phyloP scores from a whole-genome alignment of 2,797 vertebrate genomes.

The Girardinus metallicus region DNA sequence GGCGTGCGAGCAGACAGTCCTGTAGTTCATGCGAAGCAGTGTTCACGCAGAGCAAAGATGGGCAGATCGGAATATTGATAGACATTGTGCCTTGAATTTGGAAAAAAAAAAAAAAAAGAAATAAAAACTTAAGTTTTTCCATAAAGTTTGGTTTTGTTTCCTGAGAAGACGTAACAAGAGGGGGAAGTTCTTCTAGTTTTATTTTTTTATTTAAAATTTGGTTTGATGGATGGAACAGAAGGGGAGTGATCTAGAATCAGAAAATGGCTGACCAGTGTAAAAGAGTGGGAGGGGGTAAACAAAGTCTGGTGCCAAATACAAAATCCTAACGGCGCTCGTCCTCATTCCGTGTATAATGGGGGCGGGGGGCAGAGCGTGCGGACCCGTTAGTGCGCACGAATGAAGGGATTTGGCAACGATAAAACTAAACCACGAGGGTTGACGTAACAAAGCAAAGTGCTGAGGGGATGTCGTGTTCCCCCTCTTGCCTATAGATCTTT shows the following conservation, averaged over 20 bases:
- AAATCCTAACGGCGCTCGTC: slow-evolving; percentile 74
- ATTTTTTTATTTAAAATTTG: slow-evolving; percentile 15
- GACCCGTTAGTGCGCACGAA: slow-evolving; percentile 38
- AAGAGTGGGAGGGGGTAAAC: slow-evolving; percentile 15
- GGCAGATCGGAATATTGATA: slow-evolving; percentile 72
- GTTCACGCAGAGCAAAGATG: slow-evolving; percentile 66
- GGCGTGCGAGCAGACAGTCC: slow-evolving; percentile 57
- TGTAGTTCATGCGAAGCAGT: slow-evolving; percentile 62
- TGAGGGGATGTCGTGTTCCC: slow-evolving; percentile 22
- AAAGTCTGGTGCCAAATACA: slow-evolving; percentile 77
- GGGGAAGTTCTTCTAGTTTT: slow-evolving; percentile 28
- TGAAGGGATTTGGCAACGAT: slow-evolving; percentile 68
- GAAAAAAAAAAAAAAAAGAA: slow-evolving; percentile 53
- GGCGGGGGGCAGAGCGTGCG: slow-evolving; percentile 41
- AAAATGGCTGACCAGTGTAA: slow-evolving; percentile 48
- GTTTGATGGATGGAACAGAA: slow-evolving; percentile 59
- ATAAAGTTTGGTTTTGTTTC: slow-evolving; percentile 72
- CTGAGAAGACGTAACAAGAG: slow-evolving; percentile 43
- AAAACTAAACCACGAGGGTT: slow-evolving; percentile 50
- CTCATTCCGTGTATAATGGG: slow-evolving; percentile 58
- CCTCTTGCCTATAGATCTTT: slow-evolving; percentile 35
- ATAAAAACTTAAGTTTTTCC: slow-evolving; percentile 65
- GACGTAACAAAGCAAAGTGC: slow-evolving; percentile 29
- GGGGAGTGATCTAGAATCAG: slow-evolving; percentile 40
- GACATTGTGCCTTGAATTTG: slow-evolving; percentile 89